A percentile compares a stretch with the other conserved stretches of the same genome.
Conservation (phyloP, 92 coral and sea anemone species). For the Bergia sp. region DNA sequence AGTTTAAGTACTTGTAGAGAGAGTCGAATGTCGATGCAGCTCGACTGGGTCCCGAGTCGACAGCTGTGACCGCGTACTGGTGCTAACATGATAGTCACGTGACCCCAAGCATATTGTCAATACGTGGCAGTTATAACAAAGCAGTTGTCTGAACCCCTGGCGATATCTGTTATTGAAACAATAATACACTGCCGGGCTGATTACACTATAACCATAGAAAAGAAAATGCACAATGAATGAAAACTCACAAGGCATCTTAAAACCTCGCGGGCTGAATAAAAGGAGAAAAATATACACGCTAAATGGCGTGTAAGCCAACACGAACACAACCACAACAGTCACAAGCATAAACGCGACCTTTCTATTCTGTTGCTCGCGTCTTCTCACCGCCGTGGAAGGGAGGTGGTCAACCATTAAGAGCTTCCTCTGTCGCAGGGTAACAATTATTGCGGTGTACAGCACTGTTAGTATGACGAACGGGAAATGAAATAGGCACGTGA, state of each 20-base stretch:
- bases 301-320: slow-evolving; percentile 33
- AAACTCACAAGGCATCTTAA: slow-evolving; percentile 9
- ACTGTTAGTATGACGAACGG: slow-evolving; percentile 9
- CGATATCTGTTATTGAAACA: slow-evolving; percentile 33
- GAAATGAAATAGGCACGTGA: neutral
- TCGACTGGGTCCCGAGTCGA: neutral
- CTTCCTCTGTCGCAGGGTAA: slow-evolving; percentile 28
- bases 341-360: slow-evolving; percentile 28
- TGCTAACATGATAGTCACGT: neutral
- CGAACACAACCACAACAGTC: slow-evolving; percentile 18
- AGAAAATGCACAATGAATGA: slow-evolving; percentile 21
- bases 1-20: neutral
- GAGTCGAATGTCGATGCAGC: slow-evolving; percentile 10
- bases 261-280: slow-evolving; percentile 10
- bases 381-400: slow-evolving; percentile 20
- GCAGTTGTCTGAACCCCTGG: slow-evolving; percentile 8
- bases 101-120: neutral
- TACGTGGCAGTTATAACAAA: neutral
- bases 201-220: slow-evolving; percentile 31
- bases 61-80: neutral
- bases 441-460: slow-evolving; percentile 26
- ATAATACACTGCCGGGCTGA: slow-evolving; percentile 22
- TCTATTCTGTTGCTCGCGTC: slow-evolving; percentile 30
- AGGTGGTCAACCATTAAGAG: neutral
- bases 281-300: neutral